Evolutionary conservation across 2,888 invertebrate species (phyloP), one percentile per base, ranked within the genome.

Genomic region (Cantharis rufa): DNA sequence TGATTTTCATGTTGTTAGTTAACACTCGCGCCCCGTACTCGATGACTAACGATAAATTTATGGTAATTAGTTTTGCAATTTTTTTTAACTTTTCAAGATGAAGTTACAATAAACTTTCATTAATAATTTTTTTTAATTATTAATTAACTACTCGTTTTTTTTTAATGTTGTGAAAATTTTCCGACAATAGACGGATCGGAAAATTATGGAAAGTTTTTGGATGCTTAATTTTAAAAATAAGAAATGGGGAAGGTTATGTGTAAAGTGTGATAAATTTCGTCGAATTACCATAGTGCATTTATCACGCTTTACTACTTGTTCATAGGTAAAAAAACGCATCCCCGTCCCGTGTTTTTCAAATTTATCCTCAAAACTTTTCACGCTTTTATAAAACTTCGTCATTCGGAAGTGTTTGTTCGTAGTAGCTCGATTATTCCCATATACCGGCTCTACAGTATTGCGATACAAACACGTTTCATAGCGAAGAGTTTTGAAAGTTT

Each of bases 391-490:
- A 76, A 78, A 78, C 74, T 78, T 78, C 72, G 64, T 69, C 62
- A 74, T 74, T 76, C 74, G 74, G 72, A 78, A 76, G 76, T 74
- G 76, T 74, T 78, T 76, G 76, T 70, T 66, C 71, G 76, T 74
- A 74, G 78, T 75, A 69, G 75, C 75, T 75, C 74, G 75, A 74
- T 73, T 74, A 74, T 76, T 75, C 78, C 66, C 76, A 73, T 74
- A 78, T 66, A 32, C 75, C 78, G 72, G 70, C 72, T 71, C 75
- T 78, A 72, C 78, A 74, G 78, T 78, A 76, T 76, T 78, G 69
- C 78, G 76, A 78, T 78, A 78, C 78, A 74, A 76, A 78, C 78
- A 78, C 78, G 78, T 78, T 78, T 76, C 76, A 70, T 72, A 76
- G 76, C 75, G 61, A 78, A 76, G 78, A 78, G 76, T 78, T 78